Percentiles rank a stretch among this genome's conserved stretches.
These are phyloP conservation scores for Siniperca chuatsi DNA, from an alignment of 2,113 vertebrate species.

Conservation along the genomic window DNA sequence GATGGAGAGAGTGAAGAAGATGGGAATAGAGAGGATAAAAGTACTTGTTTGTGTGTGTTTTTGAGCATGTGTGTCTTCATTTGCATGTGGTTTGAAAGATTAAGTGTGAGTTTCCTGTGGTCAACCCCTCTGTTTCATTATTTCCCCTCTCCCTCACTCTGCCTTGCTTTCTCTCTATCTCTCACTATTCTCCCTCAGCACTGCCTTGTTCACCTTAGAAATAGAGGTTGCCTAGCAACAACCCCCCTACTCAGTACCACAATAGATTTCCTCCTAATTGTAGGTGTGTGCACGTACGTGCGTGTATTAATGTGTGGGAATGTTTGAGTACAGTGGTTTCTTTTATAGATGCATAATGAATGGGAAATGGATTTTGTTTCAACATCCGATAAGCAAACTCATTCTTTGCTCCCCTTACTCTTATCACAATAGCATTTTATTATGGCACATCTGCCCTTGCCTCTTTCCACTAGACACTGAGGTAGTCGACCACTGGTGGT, in stretches of 20 bases:
- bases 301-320: constrained; percentile 43
- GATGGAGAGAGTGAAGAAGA: background rate
- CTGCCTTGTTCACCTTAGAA: constrained; percentile 75
- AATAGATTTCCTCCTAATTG: constrained; percentile 73
- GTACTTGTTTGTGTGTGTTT: constrained; percentile 22
- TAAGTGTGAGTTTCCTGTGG: constrained; percentile 44
- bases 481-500: constrained; percentile 13
- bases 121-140: constrained; percentile 57
- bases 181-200: constrained; percentile 39
- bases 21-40: background rate
- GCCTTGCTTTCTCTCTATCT: constrained; percentile 33
- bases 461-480: constrained; percentile 11
- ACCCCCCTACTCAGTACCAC: constrained; percentile 59
- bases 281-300: constrained; percentile 44
- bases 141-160: constrained; percentile 23
- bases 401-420: background rate
- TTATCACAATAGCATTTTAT: constrained; percentile 3
- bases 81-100: constrained; percentile 51
- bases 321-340: constrained; percentile 6
- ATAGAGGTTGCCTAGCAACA: constrained; percentile 82
- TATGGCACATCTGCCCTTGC: constrained; percentile 13
- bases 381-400: background rate
- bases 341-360: constrained; percentile 13
- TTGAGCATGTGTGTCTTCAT: constrained; percentile 33
- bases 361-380: constrained; percentile 24